A percentile compares a stretch with the other conserved stretches of the same genome.
phyloP scores from a whole-genome alignment of 1,140 invertebrate genomes.

The Achroia grisella region DNA sequence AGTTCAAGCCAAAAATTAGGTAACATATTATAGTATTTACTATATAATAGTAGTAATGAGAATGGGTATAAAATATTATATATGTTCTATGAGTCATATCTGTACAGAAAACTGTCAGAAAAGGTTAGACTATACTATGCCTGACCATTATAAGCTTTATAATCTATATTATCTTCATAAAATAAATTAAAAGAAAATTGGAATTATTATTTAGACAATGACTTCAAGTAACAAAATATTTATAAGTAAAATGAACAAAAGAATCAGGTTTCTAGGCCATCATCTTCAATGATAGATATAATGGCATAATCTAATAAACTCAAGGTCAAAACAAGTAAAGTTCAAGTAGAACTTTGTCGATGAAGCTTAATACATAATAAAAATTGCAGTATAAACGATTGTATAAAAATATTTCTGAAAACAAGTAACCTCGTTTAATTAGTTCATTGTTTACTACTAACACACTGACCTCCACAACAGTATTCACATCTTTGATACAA shows the following conservation, averaged over 20 bases:
- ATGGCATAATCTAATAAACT: background rate
- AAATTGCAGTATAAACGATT: conserved; percentile 19
- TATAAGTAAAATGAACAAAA: conserved; percentile 1
- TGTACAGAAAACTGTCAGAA: no score
- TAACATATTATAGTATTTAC: no score
- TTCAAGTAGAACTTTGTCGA: background rate
- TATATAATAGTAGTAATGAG: no score
- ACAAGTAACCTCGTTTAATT: conserved; percentile 62
- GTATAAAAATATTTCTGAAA: conserved; percentile 34
- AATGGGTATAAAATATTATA: no score
- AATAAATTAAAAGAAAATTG: no score
- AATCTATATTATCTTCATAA: no score
- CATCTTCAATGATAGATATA: background rate
- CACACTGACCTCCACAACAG: conserved; percentile 85
- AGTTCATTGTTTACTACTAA: conserved; percentile 67
- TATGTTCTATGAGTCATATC: no score
- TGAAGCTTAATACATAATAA: background rate
- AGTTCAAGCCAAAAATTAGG: no score
- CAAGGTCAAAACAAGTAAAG: background rate
- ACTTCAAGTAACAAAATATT: background rate
- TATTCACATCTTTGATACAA: conserved; percentile 96
- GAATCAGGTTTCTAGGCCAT: conserved; percentile 18
- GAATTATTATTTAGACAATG: no score
- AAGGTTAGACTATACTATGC: no score
- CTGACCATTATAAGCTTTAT: no score